Evolutionary conservation across 2,797 vertebrate species (phyloP).

Genomic region (Urosaurus nigricauda): DNA sequence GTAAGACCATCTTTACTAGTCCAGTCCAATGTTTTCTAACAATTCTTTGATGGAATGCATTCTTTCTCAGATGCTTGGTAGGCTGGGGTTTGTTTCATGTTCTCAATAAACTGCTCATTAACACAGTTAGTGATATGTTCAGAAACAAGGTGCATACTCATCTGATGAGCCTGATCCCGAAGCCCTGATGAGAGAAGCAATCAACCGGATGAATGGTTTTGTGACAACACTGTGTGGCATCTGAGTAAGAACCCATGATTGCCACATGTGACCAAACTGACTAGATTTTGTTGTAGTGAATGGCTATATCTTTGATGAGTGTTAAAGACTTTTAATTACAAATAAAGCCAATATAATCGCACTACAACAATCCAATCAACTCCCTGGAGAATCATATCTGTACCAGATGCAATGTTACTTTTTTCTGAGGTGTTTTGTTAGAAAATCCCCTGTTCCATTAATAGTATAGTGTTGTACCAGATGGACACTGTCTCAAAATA

Average conservation of each 20-base stretch:
- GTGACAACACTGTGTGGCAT: not conserved
- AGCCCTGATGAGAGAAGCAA: not conserved
- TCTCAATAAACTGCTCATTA: not conserved
- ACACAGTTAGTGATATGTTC: slow-evolving; percentile 10
- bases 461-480: not conserved
- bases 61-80: not conserved
- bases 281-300: not conserved
- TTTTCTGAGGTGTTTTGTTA: not conserved
- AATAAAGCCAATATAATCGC: not conserved
- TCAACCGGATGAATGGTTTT: slow-evolving; percentile 5
- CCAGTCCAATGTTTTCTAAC: not conserved
- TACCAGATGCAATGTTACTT: not conserved
- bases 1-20: not conserved
- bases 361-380: not conserved
- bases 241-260: not conserved
- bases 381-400: not conserved
- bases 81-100: not conserved
- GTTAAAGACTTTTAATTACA: slow-evolving; percentile 5
- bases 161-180: not conserved
- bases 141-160: not conserved
- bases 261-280: not conserved
- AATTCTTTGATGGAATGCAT: not conserved
- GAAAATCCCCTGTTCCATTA: not conserved
- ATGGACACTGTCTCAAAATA: not conserved
- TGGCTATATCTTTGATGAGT: not conserved